A percentile compares a stretch with the other conserved stretches of the same genome.
Evolutionary conservation across 64 coral and sea anemone genomes (phyloP).

Genomic region (Pocillopora damicornis): DNA sequence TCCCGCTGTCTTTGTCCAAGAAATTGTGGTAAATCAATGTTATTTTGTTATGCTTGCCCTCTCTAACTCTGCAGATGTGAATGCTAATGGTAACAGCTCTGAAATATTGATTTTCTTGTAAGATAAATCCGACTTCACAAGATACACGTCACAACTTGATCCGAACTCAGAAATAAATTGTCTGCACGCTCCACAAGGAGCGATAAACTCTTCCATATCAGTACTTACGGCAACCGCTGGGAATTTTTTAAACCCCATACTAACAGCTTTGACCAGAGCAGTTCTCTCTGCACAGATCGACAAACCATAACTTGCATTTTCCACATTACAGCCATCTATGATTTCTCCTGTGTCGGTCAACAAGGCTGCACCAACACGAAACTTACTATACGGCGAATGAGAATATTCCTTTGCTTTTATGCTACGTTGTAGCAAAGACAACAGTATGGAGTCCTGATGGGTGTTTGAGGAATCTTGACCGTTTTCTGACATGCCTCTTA

Average conservation of each 20-base stretch:
- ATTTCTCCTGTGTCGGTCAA: constrained; percentile 63
- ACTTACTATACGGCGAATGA: constrained; percentile 95
- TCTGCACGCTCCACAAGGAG: constrained; percentile 86
- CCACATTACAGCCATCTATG: constrained; percentile 90
- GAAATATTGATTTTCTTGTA: constrained; percentile 43
- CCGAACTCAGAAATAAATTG: constrained; percentile 92
- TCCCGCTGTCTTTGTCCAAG: not conserved
- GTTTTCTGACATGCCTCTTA: not conserved
- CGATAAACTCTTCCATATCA: constrained; percentile 55
- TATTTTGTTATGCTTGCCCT: not conserved
- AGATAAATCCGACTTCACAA: constrained; percentile 56
- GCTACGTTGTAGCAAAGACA: constrained; percentile 54
- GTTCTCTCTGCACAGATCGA: constrained; percentile 92
- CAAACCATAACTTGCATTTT: constrained; percentile 80
- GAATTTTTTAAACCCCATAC: constrained; percentile 78
- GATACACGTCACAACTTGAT: constrained; percentile 68
- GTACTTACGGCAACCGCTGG: constrained; percentile 83
- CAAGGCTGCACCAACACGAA: constrained; percentile 91
- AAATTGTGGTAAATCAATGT: not conserved
- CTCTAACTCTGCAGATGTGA: constrained; percentile 44
- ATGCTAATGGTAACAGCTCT: constrained; percentile 57
- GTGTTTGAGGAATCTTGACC: not conserved
- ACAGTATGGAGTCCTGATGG: not conserved
- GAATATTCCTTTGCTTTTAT: constrained; percentile 81
- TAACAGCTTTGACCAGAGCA: constrained; percentile 92